Evolutionary conservation across 2,797 vertebrate genomes (phyloP).

Genomic region (Fistularia tabacaria): DNA sequence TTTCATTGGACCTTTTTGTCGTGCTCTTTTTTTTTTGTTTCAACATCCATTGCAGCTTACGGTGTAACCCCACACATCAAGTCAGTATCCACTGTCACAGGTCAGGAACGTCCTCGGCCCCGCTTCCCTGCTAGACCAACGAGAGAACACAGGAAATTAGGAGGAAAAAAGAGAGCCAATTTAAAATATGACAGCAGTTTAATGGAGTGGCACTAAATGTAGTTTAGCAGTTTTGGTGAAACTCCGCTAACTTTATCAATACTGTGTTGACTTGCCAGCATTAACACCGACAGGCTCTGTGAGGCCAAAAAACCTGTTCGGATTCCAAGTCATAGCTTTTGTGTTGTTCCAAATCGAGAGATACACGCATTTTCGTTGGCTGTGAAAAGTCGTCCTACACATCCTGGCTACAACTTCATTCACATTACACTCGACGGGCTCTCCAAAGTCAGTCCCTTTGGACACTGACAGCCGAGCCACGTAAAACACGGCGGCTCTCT

Average conservation of each 20-base stretch:
- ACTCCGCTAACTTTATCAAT: no score
- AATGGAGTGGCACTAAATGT: neutral
- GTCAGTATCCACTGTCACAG: constrained; percentile 99
- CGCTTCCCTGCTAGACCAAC: constrained; percentile 89
- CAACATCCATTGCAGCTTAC: constrained; percentile 96
- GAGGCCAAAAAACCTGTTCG: neutral
- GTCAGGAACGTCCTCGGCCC: constrained; percentile 99
- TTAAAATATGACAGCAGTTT: constrained; percentile 1
- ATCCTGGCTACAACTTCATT: neutral
- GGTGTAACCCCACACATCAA: constrained; percentile 99
- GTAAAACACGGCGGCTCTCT: no score
- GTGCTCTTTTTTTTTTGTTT: constrained; percentile 75
- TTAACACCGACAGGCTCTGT: neutral
- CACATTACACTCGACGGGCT: neutral
- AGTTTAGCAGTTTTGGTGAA: neutral
- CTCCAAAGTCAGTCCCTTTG: no score
- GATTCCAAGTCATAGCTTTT: no score
- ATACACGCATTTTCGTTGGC: neutral
- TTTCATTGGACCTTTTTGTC: constrained; percentile 91
- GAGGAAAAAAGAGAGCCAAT: constrained; percentile 45
- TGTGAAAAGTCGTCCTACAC: neutral
- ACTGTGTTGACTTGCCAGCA: no score
- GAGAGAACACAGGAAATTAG: constrained; percentile 80
- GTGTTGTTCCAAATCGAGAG: neutral
- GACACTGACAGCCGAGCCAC: no score